Conservation (phyloP, 2,797 vertebrate genomes). For the Thaleichthys pacificus region DNA sequence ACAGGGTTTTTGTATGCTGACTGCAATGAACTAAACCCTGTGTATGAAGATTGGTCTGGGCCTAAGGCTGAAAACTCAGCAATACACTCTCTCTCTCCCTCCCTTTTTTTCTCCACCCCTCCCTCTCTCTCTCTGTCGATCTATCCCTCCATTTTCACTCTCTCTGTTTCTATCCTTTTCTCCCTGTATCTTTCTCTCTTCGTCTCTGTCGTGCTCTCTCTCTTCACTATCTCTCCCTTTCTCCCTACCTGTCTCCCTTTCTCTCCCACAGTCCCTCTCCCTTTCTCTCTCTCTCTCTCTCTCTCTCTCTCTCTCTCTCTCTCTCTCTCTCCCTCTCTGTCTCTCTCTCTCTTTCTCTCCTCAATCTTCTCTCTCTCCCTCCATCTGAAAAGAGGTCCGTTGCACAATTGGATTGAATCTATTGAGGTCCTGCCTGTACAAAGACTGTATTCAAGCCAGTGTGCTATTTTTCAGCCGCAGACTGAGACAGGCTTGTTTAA, state of each 20-base stretch:
- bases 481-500: constrained; percentile 27
- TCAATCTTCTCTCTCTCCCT: constrained; percentile 20
- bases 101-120: not conserved
- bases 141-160: not conserved
- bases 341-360: constrained; percentile 16
- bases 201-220: not conserved
- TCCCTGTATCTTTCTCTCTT: not conserved
- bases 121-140: not conserved
- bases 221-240: not conserved
- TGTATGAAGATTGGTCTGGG: too few relatives aligned
- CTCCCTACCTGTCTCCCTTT: not conserved
- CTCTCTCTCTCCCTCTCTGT: constrained; percentile 18
- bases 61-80: not conserved
- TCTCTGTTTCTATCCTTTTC: not conserved
- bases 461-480: constrained; percentile 54
- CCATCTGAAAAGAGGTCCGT: constrained; percentile 52
- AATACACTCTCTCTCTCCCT: not conserved
- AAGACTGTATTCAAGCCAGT: constrained; percentile 61
- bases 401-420: constrained; percentile 57
- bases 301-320: constrained; percentile 21
- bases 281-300: not conserved
- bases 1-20: too few relatives aligned
- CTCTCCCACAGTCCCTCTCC: not conserved
- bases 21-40: too few relatives aligned
- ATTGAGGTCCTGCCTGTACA: constrained; percentile 59